A percentile compares a stretch with the other conserved stretches of the same genome.
Conservation (phyloP, 2,888 invertebrate genomes). For the Nomada lathburiana region DNA sequence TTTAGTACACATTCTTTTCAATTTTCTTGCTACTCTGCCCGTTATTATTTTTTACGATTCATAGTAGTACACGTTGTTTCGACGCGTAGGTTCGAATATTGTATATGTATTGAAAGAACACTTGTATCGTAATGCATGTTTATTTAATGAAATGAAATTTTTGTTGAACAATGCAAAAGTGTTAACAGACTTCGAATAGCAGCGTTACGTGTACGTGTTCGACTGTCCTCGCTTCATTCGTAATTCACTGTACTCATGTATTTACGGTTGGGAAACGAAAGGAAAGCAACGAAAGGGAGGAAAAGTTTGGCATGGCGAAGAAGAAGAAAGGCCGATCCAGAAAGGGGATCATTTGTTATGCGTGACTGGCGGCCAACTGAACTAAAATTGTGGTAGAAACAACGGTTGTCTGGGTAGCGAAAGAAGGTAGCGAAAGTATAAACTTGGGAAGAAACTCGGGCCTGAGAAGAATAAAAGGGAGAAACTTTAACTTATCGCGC, state of each 20-base stretch:
- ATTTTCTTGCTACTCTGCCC: too few relatives aligned
- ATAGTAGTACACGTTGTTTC: too few relatives aligned
- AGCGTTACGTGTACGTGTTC: background rate
- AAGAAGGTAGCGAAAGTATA: slow-evolving; percentile 73
- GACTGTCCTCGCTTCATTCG: slow-evolving; percentile 42
- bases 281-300: slow-evolving; percentile 5
- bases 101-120: too few relatives aligned
- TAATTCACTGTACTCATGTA: slow-evolving; percentile 61
- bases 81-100: too few relatives aligned
- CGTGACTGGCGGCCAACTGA: slow-evolving; percentile 78
- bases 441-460: slow-evolving; percentile 72
- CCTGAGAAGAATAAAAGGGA: slow-evolving; percentile 69
- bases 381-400: slow-evolving; percentile 77
- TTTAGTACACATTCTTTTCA: too few relatives aligned
- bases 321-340: slow-evolving; percentile 3
- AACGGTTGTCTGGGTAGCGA: slow-evolving; percentile 66
- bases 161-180: too few relatives aligned
- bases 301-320: background rate
- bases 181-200: too few relatives aligned
- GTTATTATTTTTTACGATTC: too few relatives aligned
- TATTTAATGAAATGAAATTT: too few relatives aligned
- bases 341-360: slow-evolving; percentile 77
- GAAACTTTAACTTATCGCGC: slow-evolving; percentile 77
- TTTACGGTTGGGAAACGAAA: slow-evolving; percentile 48
- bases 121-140: too few relatives aligned